Base-by-base conservation (phyloP, 2,888 invertebrate genomes). In the Lycophotia porphyrea region DNA sequence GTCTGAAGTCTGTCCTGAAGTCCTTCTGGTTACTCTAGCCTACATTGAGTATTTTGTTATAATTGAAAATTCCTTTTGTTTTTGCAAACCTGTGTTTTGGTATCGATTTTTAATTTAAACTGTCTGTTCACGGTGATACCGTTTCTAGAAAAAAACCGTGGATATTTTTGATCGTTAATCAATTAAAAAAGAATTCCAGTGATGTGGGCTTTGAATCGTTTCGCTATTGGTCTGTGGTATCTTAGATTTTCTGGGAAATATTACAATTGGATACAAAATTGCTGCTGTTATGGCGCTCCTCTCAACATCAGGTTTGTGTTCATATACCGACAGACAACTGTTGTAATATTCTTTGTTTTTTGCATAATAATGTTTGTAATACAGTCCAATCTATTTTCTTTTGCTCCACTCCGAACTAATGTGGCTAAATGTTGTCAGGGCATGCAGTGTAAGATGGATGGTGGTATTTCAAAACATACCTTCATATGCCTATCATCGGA, bases 51-150 rank as follows among this genome's bases (percentile, higher is more conserved):
- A 44, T 0, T 5, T 21, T 44, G 44, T 44, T 44, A 18, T 44
- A 63, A 74, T 84, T 73, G 68, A 87, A 90, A 88, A 89, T 86
- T 88, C 76, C 78, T 82, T 42, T 39, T 39, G 39, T 39, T 39
- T 39, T 39, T 4, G 13, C 11, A 39, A 39, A 39, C 39, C 2
- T 39, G 39, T 39, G 39, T 42, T 68, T 9, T 84, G 85, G 80
- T 85, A 78, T 76, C 52, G 21, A 64, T 60, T 27, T 60, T 49
- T 31, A 5, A 3, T 42, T 44, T 15, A 52, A 42, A 27, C 18
- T 8, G 24, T 42, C 34, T 74, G 31, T 42, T 49, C 31, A 31
- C 31, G 13, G 1, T 15, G 15, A 60, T 24, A 18, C 18, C 15
- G 24, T 36, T 52, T 75, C 27, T 31, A 27, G 21, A 73, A 60